Evolutionary conservation across 2,888 invertebrate species (phyloP).

Genomic region (Nemapogon koenigi): DNA sequence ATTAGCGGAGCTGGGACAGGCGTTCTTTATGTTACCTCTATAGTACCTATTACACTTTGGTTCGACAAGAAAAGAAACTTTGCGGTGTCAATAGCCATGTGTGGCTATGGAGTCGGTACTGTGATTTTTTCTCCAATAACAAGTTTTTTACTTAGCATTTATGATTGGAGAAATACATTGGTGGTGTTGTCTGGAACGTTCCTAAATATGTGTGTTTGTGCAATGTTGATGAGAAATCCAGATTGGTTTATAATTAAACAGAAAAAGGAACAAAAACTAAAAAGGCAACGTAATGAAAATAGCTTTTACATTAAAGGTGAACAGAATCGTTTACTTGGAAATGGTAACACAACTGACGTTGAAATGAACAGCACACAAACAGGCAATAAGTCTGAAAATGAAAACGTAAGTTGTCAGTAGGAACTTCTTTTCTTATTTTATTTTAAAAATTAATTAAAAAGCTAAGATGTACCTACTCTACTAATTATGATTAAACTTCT

Average conservation of each 20-base stretch:
- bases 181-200: conserved; percentile 81
- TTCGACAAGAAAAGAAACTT: conserved; percentile 86
- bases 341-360: conserved; percentile 71
- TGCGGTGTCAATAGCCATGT: conserved; percentile 86
- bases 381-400: conserved; percentile 46
- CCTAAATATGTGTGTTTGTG: conserved; percentile 85
- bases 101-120: conserved; percentile 89
- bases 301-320: too few species aligned
- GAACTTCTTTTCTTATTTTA: too few species aligned
- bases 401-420: too few species aligned
- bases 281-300: too few species aligned
- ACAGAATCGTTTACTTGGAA: conserved; percentile 70
- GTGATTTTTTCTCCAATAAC: conserved; percentile 87
- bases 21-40: conserved; percentile 85
- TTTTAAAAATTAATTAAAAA: too few species aligned
- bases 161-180: conserved; percentile 82
- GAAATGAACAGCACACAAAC: conserved; percentile 62
- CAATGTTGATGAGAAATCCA: conserved; percentile 85
- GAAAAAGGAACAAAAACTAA: conserved; percentile 49
- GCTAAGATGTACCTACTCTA: too few species aligned
- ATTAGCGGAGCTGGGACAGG: conserved; percentile 84
- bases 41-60: conserved; percentile 91
- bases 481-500: too few species aligned
- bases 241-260: conserved; percentile 78
- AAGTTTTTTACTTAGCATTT: conserved; percentile 72